phyloP scores from a whole-genome alignment of 1,140 invertebrate species.

The Pseudomyrmex cubaensis region DNA sequence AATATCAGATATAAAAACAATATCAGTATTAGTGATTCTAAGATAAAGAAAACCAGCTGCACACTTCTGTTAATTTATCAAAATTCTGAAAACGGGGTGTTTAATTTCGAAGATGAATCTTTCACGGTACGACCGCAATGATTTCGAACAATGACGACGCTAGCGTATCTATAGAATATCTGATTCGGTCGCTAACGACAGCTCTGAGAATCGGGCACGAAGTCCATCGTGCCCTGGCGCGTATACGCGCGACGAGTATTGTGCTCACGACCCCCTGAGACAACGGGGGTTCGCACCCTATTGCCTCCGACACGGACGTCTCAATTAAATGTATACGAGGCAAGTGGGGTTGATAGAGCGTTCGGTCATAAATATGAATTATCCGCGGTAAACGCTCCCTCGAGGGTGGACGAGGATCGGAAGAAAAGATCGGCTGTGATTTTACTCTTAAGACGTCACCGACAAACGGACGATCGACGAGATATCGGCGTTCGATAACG shows the following conservation, averaged over 20 bases:
- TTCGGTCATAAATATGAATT: slow-evolving; percentile 85
- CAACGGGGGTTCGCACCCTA: slow-evolving; percentile 82
- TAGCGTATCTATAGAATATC: slow-evolving; percentile 46
- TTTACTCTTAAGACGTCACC: slow-evolving; percentile 48
- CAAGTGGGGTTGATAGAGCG: slow-evolving; percentile 84
- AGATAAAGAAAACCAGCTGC: neutral
- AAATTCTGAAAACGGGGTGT: neutral
- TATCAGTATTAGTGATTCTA: neutral
- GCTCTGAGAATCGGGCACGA: slow-evolving; percentile 48
- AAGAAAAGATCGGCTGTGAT: slow-evolving; percentile 56
- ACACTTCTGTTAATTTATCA: neutral
- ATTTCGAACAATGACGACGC: slow-evolving; percentile 62
- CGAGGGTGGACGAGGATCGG: slow-evolving; percentile 67
- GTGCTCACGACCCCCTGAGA: slow-evolving; percentile 77
- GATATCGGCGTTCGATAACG: slow-evolving; percentile 16
- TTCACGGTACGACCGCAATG: slow-evolving; percentile 13
- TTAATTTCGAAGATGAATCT: neutral
- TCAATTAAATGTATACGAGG: slow-evolving; percentile 85
- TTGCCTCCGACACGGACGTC: slow-evolving; percentile 84
- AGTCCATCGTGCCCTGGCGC: slow-evolving; percentile 54
- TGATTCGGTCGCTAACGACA: slow-evolving; percentile 65
- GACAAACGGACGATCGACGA: slow-evolving; percentile 13
- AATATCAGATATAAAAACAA: no score
- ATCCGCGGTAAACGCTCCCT: slow-evolving; percentile 84
- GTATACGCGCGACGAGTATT: slow-evolving; percentile 68